Evolutionary conservation across 2,888 invertebrate genomes (phyloP), one percentile per base, ranked within the genome.

Genomic region (Cantharis lateralis): DNA sequence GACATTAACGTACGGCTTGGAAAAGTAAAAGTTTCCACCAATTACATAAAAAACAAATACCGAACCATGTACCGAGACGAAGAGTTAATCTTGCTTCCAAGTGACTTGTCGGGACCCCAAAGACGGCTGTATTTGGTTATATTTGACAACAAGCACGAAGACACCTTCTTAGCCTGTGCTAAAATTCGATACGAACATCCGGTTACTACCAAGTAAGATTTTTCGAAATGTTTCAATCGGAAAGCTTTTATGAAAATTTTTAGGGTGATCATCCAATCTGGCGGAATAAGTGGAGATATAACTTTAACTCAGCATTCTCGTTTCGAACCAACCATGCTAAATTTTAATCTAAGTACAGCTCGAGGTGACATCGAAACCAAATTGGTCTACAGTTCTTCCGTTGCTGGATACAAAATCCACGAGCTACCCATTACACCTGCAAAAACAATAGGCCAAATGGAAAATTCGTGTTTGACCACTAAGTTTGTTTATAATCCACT

Each of bases 271-370:
- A 91, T 96, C 24, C 93, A 94, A 87, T 91, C 93, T 74, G 93
- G 93, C 63, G 97, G 97, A 4, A 93, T 97, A 18, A 93, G 92
- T 84, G 97, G 97, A 0, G 92, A 93, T 71, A 90, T 98, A 2
- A 92, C 91, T 10, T 91, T 98, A 78, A 91, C 90, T 0, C 97
- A 97, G 87, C 91, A 93, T 32, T 95, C 95, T 0, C 94, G 93
- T 20, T 96, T 95, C 86, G 95, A 96, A 87, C 95, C 96, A 0
- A 96, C 96, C 0, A 94, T 94, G 90, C 89, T 94, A 0, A 93
- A 93, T 84, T 93, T 96, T 83, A 92, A 93, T 62, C 86, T 95
- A 26, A 90, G 90, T 0, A 91, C 95, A 0, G 89, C 94, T 0
- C 90, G 92, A 82, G 91, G 91, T 68, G 91, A 93, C 81, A 89